Conservation (phyloP, 2,113 vertebrate species). For the Balaenoptera acutorostrata region DNA sequence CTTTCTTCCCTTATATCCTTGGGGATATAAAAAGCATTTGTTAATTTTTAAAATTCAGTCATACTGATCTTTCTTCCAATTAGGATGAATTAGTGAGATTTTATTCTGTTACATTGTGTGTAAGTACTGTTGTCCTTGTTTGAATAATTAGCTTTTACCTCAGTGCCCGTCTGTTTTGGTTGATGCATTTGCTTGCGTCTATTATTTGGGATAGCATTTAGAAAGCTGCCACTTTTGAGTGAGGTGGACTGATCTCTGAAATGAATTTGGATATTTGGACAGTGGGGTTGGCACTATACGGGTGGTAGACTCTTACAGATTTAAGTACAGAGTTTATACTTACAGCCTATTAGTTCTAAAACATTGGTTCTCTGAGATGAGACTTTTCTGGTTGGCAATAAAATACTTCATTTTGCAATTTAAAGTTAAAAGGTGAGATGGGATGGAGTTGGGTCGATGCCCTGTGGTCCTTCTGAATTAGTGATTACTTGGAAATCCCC, state of each 20-base stretch:
- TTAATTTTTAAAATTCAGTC: conserved; percentile 22
- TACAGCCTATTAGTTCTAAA: neutral
- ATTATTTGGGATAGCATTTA: neutral
- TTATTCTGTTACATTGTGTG: conserved; percentile 9
- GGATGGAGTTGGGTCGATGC: neutral
- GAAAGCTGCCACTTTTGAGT: neutral
- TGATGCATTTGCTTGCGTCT: neutral
- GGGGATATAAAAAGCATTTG: conserved; percentile 9
- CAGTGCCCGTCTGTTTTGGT: neutral
- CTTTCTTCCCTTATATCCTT: neutral
- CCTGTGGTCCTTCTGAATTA: neutral
- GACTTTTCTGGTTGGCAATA: neutral
- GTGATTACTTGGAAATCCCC: neutral
- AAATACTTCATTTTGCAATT: neutral
- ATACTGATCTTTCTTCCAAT: neutral
- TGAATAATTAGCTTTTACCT: neutral
- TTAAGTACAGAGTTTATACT: neutral
- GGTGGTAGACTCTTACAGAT: neutral
- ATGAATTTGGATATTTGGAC: neutral
- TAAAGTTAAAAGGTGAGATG: neutral
- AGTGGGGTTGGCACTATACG: neutral
- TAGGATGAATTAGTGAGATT: neutral
- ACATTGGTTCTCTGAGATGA: neutral
- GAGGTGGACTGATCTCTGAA: neutral
- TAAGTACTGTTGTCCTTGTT: neutral